phyloP scores from a whole-genome alignment of 1,140 invertebrate genomes.

The Zaprionus davidi region DNA sequence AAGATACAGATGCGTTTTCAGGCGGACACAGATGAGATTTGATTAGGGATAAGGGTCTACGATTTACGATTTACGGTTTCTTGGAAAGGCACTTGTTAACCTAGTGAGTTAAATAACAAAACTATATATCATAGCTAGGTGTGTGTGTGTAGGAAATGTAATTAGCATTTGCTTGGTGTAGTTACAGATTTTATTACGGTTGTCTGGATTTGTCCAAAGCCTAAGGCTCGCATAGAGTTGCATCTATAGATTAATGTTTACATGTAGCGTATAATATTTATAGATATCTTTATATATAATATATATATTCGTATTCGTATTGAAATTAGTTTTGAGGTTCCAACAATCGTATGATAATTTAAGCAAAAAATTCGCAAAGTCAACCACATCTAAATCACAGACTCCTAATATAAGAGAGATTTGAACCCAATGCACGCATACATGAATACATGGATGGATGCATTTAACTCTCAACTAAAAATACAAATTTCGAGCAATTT shows the following conservation, averaged over 20 bases:
- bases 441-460: conserved; percentile 23
- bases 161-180: no score
- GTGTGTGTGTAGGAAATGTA: not conserved
- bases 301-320: conserved; percentile 38
- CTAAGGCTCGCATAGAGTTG: conserved; percentile 20
- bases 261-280: conserved; percentile 11
- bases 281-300: conserved; percentile 42
- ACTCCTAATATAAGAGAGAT: conserved; percentile 78
- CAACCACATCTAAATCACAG: conserved; percentile 82
- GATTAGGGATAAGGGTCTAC: not conserved
- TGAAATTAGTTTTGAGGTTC: conserved; percentile 52
- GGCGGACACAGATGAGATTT: conserved; percentile 25
- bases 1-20: conserved; percentile 23
- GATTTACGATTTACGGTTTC: no score
- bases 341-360: conserved; percentile 54
- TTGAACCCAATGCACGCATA: conserved; percentile 42
- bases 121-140: conserved; percentile 15
- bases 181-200: no score
- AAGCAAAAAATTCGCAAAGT: conserved; percentile 62
- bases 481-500: conserved; percentile 65
- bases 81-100: conserved; percentile 67
- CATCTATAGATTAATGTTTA: conserved; percentile 19
- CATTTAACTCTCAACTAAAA: conserved; percentile 50
- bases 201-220: not conserved
- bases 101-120: conserved; percentile 72